Evolutionary conservation across 92 coral and sea anemone species (phyloP).

Genomic region (Pocillopora meandrina): DNA sequence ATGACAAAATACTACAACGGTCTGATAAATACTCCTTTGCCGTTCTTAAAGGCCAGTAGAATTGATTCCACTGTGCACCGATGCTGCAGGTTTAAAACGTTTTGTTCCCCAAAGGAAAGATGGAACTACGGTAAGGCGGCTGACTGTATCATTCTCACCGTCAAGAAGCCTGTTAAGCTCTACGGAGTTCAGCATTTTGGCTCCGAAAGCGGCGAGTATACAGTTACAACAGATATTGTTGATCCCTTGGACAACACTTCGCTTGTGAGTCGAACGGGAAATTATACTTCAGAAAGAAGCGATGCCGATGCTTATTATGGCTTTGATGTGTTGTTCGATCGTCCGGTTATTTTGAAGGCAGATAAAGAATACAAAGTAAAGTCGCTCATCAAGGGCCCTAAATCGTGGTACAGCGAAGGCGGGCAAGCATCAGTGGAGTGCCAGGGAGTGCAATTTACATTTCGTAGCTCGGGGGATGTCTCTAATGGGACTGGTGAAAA

Average conservation of each 20-base stretch:
- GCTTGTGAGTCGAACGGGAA: neutral
- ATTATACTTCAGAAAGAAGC: neutral
- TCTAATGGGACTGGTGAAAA: neutral
- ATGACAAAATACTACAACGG: too few species aligned
- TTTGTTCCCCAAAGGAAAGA: neutral
- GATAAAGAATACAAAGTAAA: neutral
- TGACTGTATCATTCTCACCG: neutral
- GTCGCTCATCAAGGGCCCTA: conserved; percentile 3
- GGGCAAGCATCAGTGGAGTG: neutral
- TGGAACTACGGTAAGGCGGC: neutral
- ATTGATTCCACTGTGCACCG: neutral
- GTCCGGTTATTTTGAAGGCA: neutral
- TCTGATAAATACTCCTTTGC: too few species aligned
- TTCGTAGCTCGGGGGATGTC: neutral
- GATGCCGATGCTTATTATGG: neutral
- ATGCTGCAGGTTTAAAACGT: neutral
- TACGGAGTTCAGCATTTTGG: conserved; percentile 4
- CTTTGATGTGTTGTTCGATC: neutral
- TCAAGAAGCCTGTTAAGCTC: neutral
- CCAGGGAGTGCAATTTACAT: neutral
- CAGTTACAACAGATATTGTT: neutral
- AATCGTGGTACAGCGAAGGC: neutral
- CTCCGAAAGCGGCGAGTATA: neutral
- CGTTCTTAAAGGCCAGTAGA: neutral
- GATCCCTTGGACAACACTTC: neutral